A percentile compares a stretch with the other conserved stretches of the same genome.
These are phyloP conservation scores for Papilio machaon DNA, from an alignment of 1,140 invertebrate genomes.

Conservation along the genomic window DNA sequence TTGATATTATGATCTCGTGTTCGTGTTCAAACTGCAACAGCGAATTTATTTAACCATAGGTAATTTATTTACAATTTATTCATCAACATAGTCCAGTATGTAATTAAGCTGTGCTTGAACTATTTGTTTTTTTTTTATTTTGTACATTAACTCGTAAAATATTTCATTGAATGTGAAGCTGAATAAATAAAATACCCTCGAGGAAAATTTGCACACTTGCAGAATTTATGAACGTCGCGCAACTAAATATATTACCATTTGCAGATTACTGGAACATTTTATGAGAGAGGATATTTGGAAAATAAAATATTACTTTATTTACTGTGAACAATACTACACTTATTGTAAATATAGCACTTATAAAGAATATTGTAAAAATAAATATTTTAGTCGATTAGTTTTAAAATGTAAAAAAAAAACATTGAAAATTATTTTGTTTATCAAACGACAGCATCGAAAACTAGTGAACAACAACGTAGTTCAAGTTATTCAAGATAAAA, in stretches of 20 bases:
- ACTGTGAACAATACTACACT: background rate
- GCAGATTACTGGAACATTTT: conserved; percentile 13
- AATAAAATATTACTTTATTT: background rate
- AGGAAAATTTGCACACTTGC: conserved; percentile 21
- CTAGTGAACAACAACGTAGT: too few relatives aligned
- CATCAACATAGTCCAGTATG: background rate
- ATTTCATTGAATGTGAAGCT: background rate
- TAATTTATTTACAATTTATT: too few relatives aligned
- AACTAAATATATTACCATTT: conserved; percentile 26
- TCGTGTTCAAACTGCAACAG: too few relatives aligned
- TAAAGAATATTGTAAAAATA: background rate
- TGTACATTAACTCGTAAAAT: background rate
- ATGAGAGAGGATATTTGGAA: background rate
- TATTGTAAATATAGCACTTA: background rate
- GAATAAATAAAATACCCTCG: conserved; percentile 14
- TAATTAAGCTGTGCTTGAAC: background rate
- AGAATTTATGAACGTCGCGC: conserved; percentile 24
- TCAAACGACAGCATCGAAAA: too few relatives aligned
- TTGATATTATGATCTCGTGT: too few relatives aligned
- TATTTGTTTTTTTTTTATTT: background rate
- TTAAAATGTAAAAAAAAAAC: too few relatives aligned
- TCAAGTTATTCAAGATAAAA: background rate
- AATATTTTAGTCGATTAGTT: background rate
- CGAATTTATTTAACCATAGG: too few relatives aligned
- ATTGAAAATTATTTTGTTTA: too few relatives aligned